Evolutionary conservation across 2,888 invertebrate species (phyloP).

Genomic region (Acanthosepion pharaonis): DNA sequence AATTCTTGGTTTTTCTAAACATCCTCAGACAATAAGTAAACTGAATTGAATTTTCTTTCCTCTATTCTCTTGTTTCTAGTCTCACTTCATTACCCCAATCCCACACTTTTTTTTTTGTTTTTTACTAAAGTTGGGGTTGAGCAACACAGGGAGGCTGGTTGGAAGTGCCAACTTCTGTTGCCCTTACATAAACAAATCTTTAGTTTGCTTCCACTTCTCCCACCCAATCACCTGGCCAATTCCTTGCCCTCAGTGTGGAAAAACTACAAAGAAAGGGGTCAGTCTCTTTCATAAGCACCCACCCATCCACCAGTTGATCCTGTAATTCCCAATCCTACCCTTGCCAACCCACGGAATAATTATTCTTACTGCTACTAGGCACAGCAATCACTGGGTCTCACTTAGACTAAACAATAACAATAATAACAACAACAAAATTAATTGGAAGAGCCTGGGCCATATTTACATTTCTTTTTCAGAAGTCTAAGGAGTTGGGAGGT

Average conservation of each 20-base stretch:
- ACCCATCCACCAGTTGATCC: neutral
- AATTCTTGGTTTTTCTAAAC: neutral
- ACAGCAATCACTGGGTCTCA: neutral
- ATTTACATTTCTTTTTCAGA: neutral
- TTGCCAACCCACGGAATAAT: neutral
- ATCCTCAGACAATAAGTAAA: slow-evolving; percentile 12
- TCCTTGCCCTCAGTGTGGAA: slow-evolving; percentile 6
- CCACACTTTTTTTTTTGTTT: too few species aligned
- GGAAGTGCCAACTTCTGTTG: slow-evolving; percentile 11
- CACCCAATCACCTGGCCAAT: neutral
- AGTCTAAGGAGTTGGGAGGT: neutral
- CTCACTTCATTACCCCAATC: neutral
- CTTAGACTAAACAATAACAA: slow-evolving; percentile 33
- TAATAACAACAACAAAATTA: slow-evolving; percentile 12
- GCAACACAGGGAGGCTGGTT: neutral
- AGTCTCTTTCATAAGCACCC: neutral
- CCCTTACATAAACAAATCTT: slow-evolving; percentile 33
- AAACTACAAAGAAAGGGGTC: neutral
- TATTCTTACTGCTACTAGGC: neutral
- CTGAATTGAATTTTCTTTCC: neutral
- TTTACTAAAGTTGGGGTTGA: neutral
- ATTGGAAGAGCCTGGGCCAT: slow-evolving; percentile 11
- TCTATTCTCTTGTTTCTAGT: neutral
- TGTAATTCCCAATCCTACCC: neutral
- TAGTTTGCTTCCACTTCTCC: neutral